Base-by-base conservation (phyloP, 2,113 vertebrate species). In the Tretioscincus oriximinensis region DNA sequence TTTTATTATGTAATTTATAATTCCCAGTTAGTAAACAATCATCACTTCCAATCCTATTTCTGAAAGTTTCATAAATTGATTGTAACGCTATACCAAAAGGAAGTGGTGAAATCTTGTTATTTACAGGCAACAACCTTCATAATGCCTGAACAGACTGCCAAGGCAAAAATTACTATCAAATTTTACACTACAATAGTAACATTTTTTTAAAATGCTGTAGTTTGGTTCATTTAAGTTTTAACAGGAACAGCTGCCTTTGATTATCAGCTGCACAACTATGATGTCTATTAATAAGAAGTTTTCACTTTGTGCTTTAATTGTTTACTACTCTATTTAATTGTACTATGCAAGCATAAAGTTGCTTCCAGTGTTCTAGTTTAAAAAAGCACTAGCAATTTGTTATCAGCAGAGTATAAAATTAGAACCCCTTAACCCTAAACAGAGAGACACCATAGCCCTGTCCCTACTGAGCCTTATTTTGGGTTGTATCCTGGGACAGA, bases 1-100 rank as follows among this genome's bases (percentile, higher is more conserved):
- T 22, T 61, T 61, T 67, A 72, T n/a, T 31, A 73, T 28, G 28
- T 60, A 54, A n/a, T 69, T 41, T 22, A 69, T 28, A 76, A 76
- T 63, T 73, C 47, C 67, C 35, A 76, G 41, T 28, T 61, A 76
- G 75, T 76, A 75, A 75, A 69, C 51, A 60, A 75, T 69, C 10
- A 47, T 28, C 29, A 68, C 21, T 16, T n/a, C 41, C 49, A 47
- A 61, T 69, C 47, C 65, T 5, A 10, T 71, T 61, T 45, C 51
- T 79, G 41, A 20, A 70, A 22, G 72, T 11, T 41, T 41, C 20
- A 29, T 47, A 80, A 80, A 41, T 20, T 18, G 49, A 68, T 7
- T 41, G 8, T 69, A n/a, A 51, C 35, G 70, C 4, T 6, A 35
- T n/a, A 28, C 22, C 35, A 31, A 49, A 18, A 16, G 26, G 29